These are phyloP conservation scores for Magallana ariakensis DNA, from an alignment of 1,140 invertebrate species.

Conservation along the genomic window DNA sequence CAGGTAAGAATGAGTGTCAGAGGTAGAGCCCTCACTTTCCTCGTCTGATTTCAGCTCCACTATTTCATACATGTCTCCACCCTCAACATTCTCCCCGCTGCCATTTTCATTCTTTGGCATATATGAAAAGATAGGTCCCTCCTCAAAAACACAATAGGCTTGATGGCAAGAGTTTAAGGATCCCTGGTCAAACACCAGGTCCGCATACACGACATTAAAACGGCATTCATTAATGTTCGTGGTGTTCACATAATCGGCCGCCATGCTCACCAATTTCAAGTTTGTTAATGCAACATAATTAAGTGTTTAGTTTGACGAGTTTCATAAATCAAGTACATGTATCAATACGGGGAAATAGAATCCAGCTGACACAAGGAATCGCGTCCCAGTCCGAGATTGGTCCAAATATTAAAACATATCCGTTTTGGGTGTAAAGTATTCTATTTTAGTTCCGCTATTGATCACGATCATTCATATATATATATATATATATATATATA, in stretches of 20 bases:
- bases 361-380: no score
- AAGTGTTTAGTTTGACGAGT: no score
- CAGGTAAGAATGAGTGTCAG: slow-evolving; percentile 4
- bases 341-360: no score
- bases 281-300: no score
- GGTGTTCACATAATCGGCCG: slow-evolving; percentile 21
- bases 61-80: not conserved
- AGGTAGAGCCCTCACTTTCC: not conserved
- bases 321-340: no score
- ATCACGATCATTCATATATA: no score
- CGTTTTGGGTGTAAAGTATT: no score
- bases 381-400: no score
- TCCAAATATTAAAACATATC: no score
- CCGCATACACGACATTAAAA: not conserved
- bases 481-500: no score
- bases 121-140: not conserved
- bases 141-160: slow-evolving; percentile 12
- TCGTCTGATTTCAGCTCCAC: not conserved
- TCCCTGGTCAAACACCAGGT: slow-evolving; percentile 4
- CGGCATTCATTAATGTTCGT: not conserved
- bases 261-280: not conserved
- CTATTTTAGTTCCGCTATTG: no score
- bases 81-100: not conserved
- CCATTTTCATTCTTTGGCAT: not conserved
- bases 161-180: not conserved